These are phyloP conservation scores for Mystacornis crossleyi DNA, from an alignment of 2,113 vertebrate species.

Conservation along the genomic window DNA sequence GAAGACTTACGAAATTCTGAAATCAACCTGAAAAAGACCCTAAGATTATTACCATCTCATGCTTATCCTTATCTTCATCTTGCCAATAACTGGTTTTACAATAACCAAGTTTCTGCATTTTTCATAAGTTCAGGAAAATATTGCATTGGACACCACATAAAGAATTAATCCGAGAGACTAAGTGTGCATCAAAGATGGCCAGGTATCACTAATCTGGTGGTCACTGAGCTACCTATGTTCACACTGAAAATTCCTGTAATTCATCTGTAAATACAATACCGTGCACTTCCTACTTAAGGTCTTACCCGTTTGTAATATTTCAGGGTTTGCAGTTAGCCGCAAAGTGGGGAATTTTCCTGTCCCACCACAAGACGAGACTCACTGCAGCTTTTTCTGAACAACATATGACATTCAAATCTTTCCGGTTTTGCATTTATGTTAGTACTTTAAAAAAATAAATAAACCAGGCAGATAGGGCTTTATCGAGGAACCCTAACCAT, in stretches of 20 bases:
- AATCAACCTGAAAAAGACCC: not conserved
- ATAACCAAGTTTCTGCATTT: not conserved
- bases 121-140: not conserved
- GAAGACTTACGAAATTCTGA: not conserved
- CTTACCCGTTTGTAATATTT: not conserved
- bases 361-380: not conserved
- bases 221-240: not conserved
- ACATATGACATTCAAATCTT: not conserved
- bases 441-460: not conserved
- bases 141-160: not conserved
- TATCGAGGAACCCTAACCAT: fast-evolving
- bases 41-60: not conserved
- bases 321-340: not conserved
- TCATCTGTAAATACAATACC: not conserved
- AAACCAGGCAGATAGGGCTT: not conserved
- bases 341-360: not conserved
- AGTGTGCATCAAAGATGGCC: not conserved
- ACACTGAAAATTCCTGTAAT: not conserved
- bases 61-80: not conserved
- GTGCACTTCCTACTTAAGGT: not conserved
- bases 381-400: not conserved
- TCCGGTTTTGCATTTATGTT: not conserved
- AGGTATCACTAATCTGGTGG: not conserved
- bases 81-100: not conserved
- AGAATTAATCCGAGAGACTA: not conserved